Conservation (phyloP, 2,113 vertebrate genomes). For the Microtus montanus region DNA sequence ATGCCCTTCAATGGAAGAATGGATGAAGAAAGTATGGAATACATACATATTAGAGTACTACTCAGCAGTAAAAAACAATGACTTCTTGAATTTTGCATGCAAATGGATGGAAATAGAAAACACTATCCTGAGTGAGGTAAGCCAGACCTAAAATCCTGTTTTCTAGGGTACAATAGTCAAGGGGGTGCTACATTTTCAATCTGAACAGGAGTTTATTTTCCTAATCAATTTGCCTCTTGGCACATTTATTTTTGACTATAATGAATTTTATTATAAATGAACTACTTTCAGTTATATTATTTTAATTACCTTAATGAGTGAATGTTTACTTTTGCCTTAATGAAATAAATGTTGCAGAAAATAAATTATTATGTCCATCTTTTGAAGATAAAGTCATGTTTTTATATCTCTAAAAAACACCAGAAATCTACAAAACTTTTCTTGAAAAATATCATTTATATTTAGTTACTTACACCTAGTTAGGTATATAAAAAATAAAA, state of each 20-base stretch:
- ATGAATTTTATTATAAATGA: background rate
- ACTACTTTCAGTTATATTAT: background rate
- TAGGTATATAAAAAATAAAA: background rate
- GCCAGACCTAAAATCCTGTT: no score
- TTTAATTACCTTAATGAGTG: background rate
- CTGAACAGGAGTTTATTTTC: background rate
- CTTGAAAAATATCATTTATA: background rate
- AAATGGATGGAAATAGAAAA: no score
- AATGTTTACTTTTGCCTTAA: conserved; percentile 7
- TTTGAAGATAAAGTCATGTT: background rate
- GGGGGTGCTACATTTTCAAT: background rate
- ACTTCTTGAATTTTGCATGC: no score
- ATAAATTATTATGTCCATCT: background rate
- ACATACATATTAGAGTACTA: no score
- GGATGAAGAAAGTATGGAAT: no score
- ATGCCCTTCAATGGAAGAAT: no score
- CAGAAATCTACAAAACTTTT: background rate
- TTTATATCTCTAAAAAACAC: background rate
- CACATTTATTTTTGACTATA: background rate
- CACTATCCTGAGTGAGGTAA: no score
- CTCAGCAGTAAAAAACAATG: no score
- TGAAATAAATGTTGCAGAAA: background rate
- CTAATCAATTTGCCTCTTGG: background rate
- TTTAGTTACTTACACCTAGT: background rate
- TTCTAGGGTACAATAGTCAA: no score